Evolutionary conservation across 2,797 vertebrate genomes (phyloP), one percentile per base, ranked within the genome.

Genomic region (Coilia nasus): DNA sequence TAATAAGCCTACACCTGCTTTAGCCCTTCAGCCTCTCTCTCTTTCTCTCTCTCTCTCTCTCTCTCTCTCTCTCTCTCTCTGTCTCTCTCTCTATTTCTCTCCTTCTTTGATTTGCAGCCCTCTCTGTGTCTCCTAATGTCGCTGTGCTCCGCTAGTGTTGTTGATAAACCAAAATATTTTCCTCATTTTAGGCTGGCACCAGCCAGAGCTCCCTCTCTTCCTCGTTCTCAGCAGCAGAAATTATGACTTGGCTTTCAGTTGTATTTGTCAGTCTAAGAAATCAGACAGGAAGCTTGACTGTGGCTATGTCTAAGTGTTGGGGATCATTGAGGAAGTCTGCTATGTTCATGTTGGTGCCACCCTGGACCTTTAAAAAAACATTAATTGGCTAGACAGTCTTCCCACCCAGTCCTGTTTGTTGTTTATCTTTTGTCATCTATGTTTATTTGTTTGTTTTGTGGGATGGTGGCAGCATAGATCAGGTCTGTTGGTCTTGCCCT

Each of bases 61-160:
- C 50, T 54, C 50, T 54, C 50, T 9, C 50, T 3, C 6, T 54
- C 35, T 9, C 50, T 54, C 50, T 54, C 50, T 54, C 50, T 54
- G 2, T 54, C 50, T 54, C 6, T 54, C 50, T 54, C 50, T 54
- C 6, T 54, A 1, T 54, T 6, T 3, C 50, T 54, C 50, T 9
- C 50, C 9, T 14, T 83, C 82, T 85, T 88, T 2, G 44, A 2
- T 83, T 75, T 85, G 9, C 57, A 59, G 19, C 3, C 85, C 59
- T n/a, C 1, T 41, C 9, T 2, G 0, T 46, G 7, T 59, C 17
- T 19, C 11, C 21, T 59, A 17, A 59, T 59, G 57, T 0, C 57
- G 0, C 57, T 21, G 57, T n/a, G 57, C 57, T 59, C 17, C 17
- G 17, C 15, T 59, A 19, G 15, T 59, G 57, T 59, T 59, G 57